phyloP scores from a whole-genome alignment of 2,888 invertebrate genomes.

The Cataglyphis livida region DNA sequence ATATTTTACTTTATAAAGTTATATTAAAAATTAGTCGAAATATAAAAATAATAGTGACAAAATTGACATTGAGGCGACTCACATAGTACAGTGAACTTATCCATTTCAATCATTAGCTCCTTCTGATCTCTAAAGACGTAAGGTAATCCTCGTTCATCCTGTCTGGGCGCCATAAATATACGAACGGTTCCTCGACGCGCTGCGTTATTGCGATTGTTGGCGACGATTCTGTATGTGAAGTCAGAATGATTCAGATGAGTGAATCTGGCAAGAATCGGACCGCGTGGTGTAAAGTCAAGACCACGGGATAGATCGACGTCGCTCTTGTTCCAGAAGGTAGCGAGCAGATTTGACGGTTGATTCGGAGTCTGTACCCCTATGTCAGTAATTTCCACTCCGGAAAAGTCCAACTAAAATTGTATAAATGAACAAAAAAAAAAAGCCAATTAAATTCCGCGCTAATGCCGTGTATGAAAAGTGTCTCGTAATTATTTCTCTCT shows the following conservation, averaged over 20 bases:
- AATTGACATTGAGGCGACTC: slow-evolving; percentile 82
- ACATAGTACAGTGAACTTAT: slow-evolving; percentile 90
- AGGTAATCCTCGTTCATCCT: slow-evolving; percentile 89
- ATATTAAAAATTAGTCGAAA: background rate
- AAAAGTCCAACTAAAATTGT: slow-evolving; percentile 87
- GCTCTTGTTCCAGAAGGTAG: slow-evolving; percentile 93
- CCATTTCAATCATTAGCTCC: slow-evolving; percentile 90
- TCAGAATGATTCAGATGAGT: slow-evolving; percentile 92
- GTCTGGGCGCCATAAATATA: slow-evolving; percentile 90
- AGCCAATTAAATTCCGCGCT: slow-evolving; percentile 30
- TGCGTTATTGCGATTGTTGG: slow-evolving; percentile 87
- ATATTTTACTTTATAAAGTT: background rate
- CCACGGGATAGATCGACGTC: slow-evolving; percentile 92
- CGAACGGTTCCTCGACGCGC: slow-evolving; percentile 89
- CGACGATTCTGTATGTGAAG: slow-evolving; percentile 89
- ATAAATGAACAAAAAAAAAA: background rate
- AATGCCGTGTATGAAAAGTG: background rate
- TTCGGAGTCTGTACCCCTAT: slow-evolving; percentile 87
- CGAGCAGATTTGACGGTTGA: slow-evolving; percentile 86
- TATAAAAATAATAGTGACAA: background rate
- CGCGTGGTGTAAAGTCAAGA: slow-evolving; percentile 93
- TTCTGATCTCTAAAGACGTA: slow-evolving; percentile 89
- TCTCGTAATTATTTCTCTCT: background rate
- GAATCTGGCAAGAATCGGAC: slow-evolving; percentile 90
- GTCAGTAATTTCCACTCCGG: slow-evolving; percentile 88